Evolutionary conservation across 1,140 invertebrate species (phyloP).

Genomic region (Musca vetustissima): DNA sequence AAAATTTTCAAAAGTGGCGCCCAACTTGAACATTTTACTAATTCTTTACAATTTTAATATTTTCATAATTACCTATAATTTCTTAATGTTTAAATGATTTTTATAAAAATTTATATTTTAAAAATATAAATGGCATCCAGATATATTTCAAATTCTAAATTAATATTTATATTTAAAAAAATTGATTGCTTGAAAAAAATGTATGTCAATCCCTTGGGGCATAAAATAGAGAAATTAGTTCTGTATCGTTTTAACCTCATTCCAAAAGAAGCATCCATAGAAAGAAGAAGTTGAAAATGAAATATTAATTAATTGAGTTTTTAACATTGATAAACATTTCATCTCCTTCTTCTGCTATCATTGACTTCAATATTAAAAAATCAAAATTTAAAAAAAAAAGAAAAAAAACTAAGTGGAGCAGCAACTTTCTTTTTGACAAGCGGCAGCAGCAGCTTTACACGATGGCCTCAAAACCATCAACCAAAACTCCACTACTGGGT

Average conservation of each 20-base stretch:
- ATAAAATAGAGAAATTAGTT: too few relatives aligned
- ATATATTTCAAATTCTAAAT: too few relatives aligned
- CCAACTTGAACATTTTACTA: not conserved
- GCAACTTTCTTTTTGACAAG: slow-evolving; percentile 16
- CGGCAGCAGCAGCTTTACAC: not conserved
- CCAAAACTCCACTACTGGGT: not conserved
- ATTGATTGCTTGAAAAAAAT: too few relatives aligned
- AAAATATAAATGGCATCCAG: too few relatives aligned
- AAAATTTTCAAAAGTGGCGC: too few relatives aligned
- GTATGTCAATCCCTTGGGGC: too few relatives aligned
- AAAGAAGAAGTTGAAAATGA: not conserved
- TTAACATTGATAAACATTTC: not conserved
- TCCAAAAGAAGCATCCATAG: not conserved
- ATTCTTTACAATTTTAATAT: not conserved
- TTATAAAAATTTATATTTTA: too few relatives aligned
- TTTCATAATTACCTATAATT: not conserved
- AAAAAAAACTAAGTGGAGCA: not conserved
- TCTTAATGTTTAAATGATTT: not conserved
- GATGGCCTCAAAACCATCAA: not conserved
- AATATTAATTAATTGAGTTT: slow-evolving; percentile 7
- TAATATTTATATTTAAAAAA: too few relatives aligned
- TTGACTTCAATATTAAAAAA: too few relatives aligned
- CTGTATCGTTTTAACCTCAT: slow-evolving; percentile 10
- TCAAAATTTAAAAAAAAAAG: not conserved
- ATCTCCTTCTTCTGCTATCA: not conserved